Evolutionary conservation across 2,797 vertebrate species (phyloP).

Genomic region (Menidia menidia): DNA sequence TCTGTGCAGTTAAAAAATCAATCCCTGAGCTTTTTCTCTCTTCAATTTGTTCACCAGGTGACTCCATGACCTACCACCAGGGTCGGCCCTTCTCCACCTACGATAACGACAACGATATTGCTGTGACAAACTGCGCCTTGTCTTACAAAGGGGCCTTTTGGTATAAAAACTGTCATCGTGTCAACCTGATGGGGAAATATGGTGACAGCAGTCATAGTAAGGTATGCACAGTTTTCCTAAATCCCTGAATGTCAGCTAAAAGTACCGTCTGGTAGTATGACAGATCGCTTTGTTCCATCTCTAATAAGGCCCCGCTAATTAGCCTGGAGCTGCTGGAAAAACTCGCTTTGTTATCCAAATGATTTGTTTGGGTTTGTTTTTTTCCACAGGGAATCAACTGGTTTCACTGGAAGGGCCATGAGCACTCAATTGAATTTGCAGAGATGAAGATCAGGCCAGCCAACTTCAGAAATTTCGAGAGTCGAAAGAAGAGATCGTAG

Average conservation of each 20-base stretch:
- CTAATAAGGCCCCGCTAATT: neutral
- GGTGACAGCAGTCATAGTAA: constrained; percentile 94
- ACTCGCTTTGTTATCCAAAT: neutral
- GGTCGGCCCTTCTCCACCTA: constrained; percentile 94
- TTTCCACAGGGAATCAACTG: constrained; percentile 92
- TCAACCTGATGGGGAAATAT: constrained; percentile 96
- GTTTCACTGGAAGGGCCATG: constrained; percentile 98
- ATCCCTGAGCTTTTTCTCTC: neutral
- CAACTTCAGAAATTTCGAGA: constrained; percentile 91
- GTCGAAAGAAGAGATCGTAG: constrained; percentile 90
- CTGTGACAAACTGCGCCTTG: constrained; percentile 97
- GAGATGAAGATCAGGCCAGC: constrained; percentile 96
- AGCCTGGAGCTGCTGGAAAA: neutral
- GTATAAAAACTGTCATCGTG: constrained; percentile 98
- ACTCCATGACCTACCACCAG: constrained; percentile 95
- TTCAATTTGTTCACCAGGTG: constrained; percentile 73
- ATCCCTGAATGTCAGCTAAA: neutral
- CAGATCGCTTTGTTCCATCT: neutral
- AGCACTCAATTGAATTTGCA: constrained; percentile 93
- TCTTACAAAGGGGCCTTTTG: constrained; percentile 98
- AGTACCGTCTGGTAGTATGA: neutral
- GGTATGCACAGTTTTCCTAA: constrained; percentile 72
- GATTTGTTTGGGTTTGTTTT: neutral
- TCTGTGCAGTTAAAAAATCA: neutral
- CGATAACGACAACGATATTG: constrained; percentile 94